These are phyloP conservation scores for Trachelus iudaicus DNA, from an alignment of 2,888 invertebrate species.

Conservation along the genomic window DNA sequence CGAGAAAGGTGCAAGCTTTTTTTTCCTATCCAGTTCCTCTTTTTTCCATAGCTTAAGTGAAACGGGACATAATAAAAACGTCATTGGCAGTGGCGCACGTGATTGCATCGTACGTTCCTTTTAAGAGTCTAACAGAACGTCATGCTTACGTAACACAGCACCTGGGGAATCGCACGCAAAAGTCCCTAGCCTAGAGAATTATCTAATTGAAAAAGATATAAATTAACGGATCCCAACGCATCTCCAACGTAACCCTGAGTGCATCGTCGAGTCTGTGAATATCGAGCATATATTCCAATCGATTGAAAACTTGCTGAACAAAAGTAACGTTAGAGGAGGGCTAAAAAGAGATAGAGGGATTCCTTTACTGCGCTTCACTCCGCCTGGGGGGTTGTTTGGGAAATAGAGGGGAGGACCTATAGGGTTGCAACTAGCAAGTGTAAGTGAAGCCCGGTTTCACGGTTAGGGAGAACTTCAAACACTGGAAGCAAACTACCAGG, in stretches of 20 bases:
- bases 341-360: not conserved
- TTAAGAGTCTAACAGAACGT: not conserved
- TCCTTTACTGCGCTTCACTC: not conserved
- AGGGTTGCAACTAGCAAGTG: not conserved
- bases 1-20: not conserved
- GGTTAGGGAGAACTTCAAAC: not conserved
- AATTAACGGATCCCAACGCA: not conserved
- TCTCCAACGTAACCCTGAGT: not conserved
- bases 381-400: not conserved
- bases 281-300: not conserved
- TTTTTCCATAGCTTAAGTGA: not conserved
- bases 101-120: not conserved
- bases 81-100: not conserved
- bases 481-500: not conserved
- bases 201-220: not conserved
- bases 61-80: not conserved
- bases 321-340: not conserved
- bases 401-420: too few relatives aligned
- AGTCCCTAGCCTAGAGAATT: not conserved
- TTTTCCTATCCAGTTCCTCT: not conserved
- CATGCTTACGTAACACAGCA: not conserved
- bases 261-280: not conserved
- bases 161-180: not conserved
- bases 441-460: not conserved
- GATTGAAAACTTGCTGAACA: not conserved